phyloP scores from a whole-genome alignment of 2,888 invertebrate species.

The Mactromeris polynyma region DNA sequence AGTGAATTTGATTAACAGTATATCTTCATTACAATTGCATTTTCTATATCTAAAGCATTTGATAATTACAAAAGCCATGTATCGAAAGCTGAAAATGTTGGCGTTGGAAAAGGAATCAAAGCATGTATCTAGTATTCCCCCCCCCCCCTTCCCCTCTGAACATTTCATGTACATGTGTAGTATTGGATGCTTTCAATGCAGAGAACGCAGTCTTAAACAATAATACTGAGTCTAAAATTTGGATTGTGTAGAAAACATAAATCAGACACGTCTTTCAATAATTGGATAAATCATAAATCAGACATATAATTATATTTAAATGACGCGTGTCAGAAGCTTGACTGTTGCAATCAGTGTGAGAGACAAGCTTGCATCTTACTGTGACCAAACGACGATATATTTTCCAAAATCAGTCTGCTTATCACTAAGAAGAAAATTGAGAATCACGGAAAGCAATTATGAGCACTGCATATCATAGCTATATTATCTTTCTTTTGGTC shows the following conservation, averaged over 20 bases:
- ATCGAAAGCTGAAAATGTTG: too few relatives aligned
- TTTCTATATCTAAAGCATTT: too few relatives aligned
- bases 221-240: background rate
- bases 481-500: slow-evolving; percentile 55
- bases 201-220: background rate
- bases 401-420: slow-evolving; percentile 53
- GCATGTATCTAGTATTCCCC: too few relatives aligned
- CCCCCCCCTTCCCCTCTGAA: too few relatives aligned
- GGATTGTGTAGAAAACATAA: slow-evolving; percentile 15
- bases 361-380: slow-evolving; percentile 57
- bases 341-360: slow-evolving; percentile 44
- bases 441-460: slow-evolving; percentile 58
- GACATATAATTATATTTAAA: slow-evolving; percentile 40
- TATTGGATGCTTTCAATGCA: background rate
- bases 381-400: slow-evolving; percentile 52
- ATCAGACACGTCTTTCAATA: slow-evolving; percentile 9
- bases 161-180: too few relatives aligned
- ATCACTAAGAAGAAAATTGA: slow-evolving; percentile 64
- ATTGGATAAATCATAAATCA: slow-evolving; percentile 34
- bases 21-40: too few relatives aligned
- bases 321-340: slow-evolving; percentile 49
- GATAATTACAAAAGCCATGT: too few relatives aligned
- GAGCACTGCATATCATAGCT: slow-evolving; percentile 36
- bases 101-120: too few relatives aligned
- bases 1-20: too few relatives aligned